Evolutionary conservation across 2,113 vertebrate genomes (phyloP), one percentile per base, ranked within the genome.

Genomic region (Silurus glanis): DNA sequence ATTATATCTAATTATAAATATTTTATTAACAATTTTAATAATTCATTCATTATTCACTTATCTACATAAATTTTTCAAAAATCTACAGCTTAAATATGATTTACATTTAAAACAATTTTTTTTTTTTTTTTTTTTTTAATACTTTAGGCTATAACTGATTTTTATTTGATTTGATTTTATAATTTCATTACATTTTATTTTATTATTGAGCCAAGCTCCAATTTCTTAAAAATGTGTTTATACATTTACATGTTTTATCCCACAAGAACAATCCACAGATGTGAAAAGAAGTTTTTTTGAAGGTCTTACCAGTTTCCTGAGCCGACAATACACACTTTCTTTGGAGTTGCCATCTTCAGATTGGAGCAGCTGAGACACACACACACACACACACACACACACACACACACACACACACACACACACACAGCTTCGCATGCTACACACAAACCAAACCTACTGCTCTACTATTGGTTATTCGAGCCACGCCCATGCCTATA

Each of bases 301-400:
- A 74, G 53, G 2, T 89, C 96, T 96, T 94, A 96, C 98, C 98
- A 99, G 92, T 99, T 99, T 87, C 98, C 97, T 0, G 97, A 99
- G 90, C 98, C 98, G 86, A 99, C 93, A 91, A 99, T 91, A 94
- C 97, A 99, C 88, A 98, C 96, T 91, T 95, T 98, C 93, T 95
- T 95, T 10, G 94, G 89, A 89, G 92, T 83, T 90, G 93, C 92
- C 94, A 96, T 96, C 49, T 53, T 71, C n/a, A 9, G n/a, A 8
- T 66, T 28, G 64, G 9, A 10, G 23, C 53, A 56, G 51, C 74
- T n/a, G 19, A 53, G 19, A 17, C 9, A n/a, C 21, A 51, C 69
- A n/a, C 47, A 62, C 76, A 25, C 12, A 17, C 80, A 61, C 80
- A 81, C 56, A 62, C 17, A 49, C 51, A 37, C 37, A 37, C 37